phyloP scores from a whole-genome alignment of 1,140 invertebrate species.

The Sycophaga agraensis region DNA sequence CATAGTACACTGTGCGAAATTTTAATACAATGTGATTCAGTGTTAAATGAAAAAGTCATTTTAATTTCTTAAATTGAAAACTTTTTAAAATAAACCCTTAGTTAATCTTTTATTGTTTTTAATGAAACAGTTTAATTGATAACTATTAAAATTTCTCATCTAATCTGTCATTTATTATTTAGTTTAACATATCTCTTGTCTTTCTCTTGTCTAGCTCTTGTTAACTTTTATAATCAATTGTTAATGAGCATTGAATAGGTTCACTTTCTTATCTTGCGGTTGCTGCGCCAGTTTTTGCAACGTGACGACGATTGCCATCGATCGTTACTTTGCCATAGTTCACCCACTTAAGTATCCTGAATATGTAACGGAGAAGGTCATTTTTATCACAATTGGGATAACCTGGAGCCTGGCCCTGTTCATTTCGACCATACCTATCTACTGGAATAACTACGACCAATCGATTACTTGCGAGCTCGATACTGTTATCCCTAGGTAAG shows the following conservation, averaged over 20 bases:
- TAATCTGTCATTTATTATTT: no score
- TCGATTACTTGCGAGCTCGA: slow-evolving; percentile 62
- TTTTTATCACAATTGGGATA: slow-evolving; percentile 61
- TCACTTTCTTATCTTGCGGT: slow-evolving; percentile 70
- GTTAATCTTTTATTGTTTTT: no score
- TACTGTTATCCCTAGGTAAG: slow-evolving; percentile 46
- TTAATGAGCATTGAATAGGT: slow-evolving; percentile 55
- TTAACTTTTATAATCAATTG: no score
- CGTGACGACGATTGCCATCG: slow-evolving; percentile 79
- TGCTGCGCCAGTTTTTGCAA: slow-evolving; percentile 79
- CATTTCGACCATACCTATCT: slow-evolving; percentile 66
- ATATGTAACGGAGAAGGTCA: slow-evolving; percentile 66
- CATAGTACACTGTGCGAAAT: no score
- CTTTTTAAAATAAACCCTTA: no score
- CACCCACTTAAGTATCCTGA: slow-evolving; percentile 73
- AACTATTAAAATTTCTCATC: no score
- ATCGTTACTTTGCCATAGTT: slow-evolving; percentile 80
- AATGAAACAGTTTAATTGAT: no score
- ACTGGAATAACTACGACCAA: slow-evolving; percentile 69
- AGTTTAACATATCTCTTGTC: no score
- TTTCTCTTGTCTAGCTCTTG: no score
- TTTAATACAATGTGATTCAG: no score
- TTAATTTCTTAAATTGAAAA: no score
- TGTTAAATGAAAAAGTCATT: no score
- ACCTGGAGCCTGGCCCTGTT: slow-evolving; percentile 67